phyloP scores from a whole-genome alignment of 2,797 vertebrate genomes.

The Crocidura indochinensis region DNA sequence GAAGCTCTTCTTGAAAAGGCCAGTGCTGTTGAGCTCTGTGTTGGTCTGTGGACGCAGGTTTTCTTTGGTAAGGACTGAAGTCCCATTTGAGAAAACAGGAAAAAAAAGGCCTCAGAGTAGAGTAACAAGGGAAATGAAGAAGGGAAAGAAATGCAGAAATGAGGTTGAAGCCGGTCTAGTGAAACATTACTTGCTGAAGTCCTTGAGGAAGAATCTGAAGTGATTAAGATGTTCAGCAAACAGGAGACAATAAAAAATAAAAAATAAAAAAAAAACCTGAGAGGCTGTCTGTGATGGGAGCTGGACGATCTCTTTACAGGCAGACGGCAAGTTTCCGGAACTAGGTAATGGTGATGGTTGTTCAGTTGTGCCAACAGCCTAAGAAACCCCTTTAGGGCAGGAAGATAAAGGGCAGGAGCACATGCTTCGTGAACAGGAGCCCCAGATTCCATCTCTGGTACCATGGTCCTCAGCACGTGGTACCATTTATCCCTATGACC shows the following conservation, averaged over 20 bases:
- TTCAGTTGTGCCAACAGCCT: not conserved
- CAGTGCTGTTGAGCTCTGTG: not conserved
- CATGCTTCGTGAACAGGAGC: too few species aligned
- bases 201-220: not conserved
- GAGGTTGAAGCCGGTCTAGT: not conserved
- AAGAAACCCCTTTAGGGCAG: too few species aligned
- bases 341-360: not conserved
- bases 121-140: not conserved
- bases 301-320: too few species aligned
- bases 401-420: too few species aligned
- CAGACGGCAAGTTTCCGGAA: not conserved
- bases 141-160: slow-evolving; percentile 18
- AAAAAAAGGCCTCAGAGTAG: slow-evolving; percentile 6
- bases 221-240: slow-evolving; percentile 15
- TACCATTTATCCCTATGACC: too few species aligned
- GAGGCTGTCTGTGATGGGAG: too few species aligned
- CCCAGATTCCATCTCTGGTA: too few species aligned
- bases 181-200: slow-evolving; percentile 44
- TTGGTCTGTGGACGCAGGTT: not conserved
- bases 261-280: too few species aligned
- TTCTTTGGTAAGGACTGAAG: slow-evolving; percentile 52
- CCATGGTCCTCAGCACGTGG: too few species aligned
- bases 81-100: slow-evolving; percentile 15
- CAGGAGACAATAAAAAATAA: too few species aligned
- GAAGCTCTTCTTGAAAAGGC: slow-evolving; percentile 37